Evolutionary conservation across 2,113 vertebrate genomes (phyloP), one percentile per base, ranked within the genome.

Genomic region (Pungitius pungitius): DNA sequence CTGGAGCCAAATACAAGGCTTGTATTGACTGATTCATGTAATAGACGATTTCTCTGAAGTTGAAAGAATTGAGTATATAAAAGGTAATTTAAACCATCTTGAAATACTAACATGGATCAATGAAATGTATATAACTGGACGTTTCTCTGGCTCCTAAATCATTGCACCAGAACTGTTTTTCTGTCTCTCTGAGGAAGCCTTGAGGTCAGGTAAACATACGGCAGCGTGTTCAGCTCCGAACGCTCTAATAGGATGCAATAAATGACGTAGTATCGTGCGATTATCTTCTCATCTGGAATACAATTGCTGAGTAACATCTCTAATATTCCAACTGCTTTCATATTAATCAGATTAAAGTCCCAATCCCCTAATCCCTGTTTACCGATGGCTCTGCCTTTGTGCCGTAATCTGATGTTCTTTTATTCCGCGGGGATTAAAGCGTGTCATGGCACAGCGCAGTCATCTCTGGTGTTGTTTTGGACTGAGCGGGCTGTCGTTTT

Each of bases 361-460:
- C 72, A 90, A 91, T 86, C 82, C 85, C 66, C 78, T 90, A 93
- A 93, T 94, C 91, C 88, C 74, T 82, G 77, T 90, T 89, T 80
- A 91, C 89, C 75, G 75, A 81, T 80, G 88, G 85, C 77, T 57
- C 81, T 64, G 82, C 85, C 74, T 89, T 89, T 86, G 82, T 80
- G 80, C 65, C 69, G 33, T 93, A 91, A 93, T 93, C 89, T 88
- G 88, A 90, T 93, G 91, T 91, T 88, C 88, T 88, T 93, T 91
- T 92, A 90, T 88, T 90, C 54, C 68, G 24, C 22, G 7, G 77
- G 76, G 91, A 93, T 92, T 91, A 90, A 77, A 88, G 66, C 43
- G 61, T 80, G 82, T 85, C 71, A 49, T 80, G 68, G 82, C 61
- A 72, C 74, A 83, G 74, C 27, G n/a, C 40, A 77, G 87, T 73